These are phyloP conservation scores for Hirtodrosophila cameraria DNA, from an alignment of 2,888 invertebrate species.

Conservation along the genomic window DNA sequence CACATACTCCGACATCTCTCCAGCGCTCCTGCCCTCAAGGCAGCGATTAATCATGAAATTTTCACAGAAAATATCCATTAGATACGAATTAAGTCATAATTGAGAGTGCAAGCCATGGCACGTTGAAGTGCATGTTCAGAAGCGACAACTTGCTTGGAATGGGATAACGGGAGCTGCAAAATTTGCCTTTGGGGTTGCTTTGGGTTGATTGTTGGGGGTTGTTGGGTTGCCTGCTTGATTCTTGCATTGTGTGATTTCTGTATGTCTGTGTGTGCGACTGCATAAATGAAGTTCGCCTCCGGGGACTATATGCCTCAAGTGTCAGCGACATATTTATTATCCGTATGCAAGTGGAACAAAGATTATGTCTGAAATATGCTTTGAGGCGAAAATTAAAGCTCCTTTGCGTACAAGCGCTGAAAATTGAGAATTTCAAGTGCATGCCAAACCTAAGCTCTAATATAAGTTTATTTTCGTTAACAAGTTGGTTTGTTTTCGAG, in stretches of 20 bases:
- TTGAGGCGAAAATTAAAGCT: slow-evolving; percentile 49
- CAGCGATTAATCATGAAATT: slow-evolving; percentile 78
- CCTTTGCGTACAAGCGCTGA: slow-evolving; percentile 14
- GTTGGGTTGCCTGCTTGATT: not conserved
- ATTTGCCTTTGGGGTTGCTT: slow-evolving; percentile 42
- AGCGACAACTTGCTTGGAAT: not conserved
- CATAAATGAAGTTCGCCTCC: slow-evolving; percentile 57
- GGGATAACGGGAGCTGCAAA: slow-evolving; percentile 9
- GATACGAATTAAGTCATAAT: slow-evolving; percentile 82
- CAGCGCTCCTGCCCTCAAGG: slow-evolving; percentile 57
- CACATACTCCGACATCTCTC: slow-evolving; percentile 14
- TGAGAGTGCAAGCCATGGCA: slow-evolving; percentile 74
- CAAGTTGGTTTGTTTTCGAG: no score
- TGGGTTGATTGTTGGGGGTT: slow-evolving; percentile 29
- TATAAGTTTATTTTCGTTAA: no score
- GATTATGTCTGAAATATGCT: slow-evolving; percentile 49
- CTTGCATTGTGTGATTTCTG: slow-evolving; percentile 9
- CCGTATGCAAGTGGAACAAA: slow-evolving; percentile 40
- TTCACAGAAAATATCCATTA: slow-evolving; percentile 80
- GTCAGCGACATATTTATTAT: slow-evolving; percentile 71
- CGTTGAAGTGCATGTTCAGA: slow-evolving; percentile 63
- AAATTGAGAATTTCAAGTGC: slow-evolving; percentile 18
- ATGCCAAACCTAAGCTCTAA: slow-evolving; percentile 46
- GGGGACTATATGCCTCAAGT: slow-evolving; percentile 57
- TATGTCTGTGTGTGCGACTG: slow-evolving; percentile 38